Evolutionary conservation across 2,113 vertebrate species (phyloP), one percentile per base, ranked within the genome.

Genomic region (Procapra przewalskii): DNA sequence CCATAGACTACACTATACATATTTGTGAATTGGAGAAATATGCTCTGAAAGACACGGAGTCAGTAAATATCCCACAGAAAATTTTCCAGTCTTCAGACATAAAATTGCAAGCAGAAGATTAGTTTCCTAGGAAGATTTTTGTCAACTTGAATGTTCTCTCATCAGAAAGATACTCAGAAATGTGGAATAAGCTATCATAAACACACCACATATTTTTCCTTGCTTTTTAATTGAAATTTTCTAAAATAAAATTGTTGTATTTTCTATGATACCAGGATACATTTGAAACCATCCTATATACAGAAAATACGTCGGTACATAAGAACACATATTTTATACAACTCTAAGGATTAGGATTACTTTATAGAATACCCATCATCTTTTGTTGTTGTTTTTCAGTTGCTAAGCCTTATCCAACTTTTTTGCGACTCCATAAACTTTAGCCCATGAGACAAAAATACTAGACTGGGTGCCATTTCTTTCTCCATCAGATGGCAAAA

Each of bases 21-120:
- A n/a, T 31, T 27, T 87, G 40, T 93, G 43, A 91, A 5, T 67
- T 93, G 23, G 12, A 86, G 40, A 80, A 91, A 59, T 45, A 83
- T 40, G 7, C 84, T 52, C 16, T 36, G 23, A 87, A 59, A 48
- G 1, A 0, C 36, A 57, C 25, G 43, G 6, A 57, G 3, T 3
- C 31, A 40, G 5, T 43, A 55, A 80, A 7, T 16, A 36, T 3
- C 13, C 13, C 40, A 1, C 1, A 3, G 16, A 55, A 82, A 31
- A 0, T 25, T 62, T 55, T 67, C 8, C 10, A 43, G 13, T 71
- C 0, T 43, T 89, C 23, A 95, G 9, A 15, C 10, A 25, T 8
- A 45, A 84, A 57, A 25, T 29, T 93, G 4, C 45, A n/a, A 48
- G 3, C 4, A 16, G 21, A 85, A 36, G 4, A 31, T 60, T 67